Base-by-base conservation (phyloP, 2,113 vertebrate genomes). In the Hippocampus zosterae region DNA sequence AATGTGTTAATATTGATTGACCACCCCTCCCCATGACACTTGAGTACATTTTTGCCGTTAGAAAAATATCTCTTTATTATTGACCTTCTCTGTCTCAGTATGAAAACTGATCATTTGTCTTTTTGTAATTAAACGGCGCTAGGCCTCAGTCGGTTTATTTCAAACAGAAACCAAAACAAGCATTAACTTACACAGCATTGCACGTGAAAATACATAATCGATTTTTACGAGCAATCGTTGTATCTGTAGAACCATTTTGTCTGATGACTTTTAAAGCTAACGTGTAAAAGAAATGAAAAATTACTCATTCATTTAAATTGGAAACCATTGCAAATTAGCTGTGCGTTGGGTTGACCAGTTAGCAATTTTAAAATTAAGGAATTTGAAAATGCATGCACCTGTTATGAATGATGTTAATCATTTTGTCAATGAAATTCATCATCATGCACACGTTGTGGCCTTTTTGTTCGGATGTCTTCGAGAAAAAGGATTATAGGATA, bases 81-180 rank as follows among this genome's bases (percentile, higher is more conserved):
- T 76, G 57, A 4, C 1, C 19, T 62, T 74, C 40, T 71, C 8
- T 76, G 69, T 3, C 60, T 52, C 64, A 68, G 9, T 57, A 12
- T 0, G 18, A 50, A 46, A 15, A 65, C 42, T 1, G 44, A 41
- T 65, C 44, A 68, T 84, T 79, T 57, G 56, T 76, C 75, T 69
- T 25, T 55, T 50, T 15, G 57, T 69, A 29, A 53, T 76, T 50
- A 53, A 67, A 65, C 73, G 81, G 75, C 71, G 77, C 71, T 79
- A 81, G 89, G 87, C 89, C 89, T 89, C 74, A 78, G 64, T 75
- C 75, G 80, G 80, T 50, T 19, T 81, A 69, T 84, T 78, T 75
- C 33, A 53, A 56, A 59, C 13, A 59, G 13, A 27, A 29, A 59
- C 13, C 33, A 7, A 59, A 59, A 33, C 16, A 19, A 18, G 23